Base-by-base conservation (phyloP, 2,888 invertebrate genomes). In the Lobophora halterata region DNA sequence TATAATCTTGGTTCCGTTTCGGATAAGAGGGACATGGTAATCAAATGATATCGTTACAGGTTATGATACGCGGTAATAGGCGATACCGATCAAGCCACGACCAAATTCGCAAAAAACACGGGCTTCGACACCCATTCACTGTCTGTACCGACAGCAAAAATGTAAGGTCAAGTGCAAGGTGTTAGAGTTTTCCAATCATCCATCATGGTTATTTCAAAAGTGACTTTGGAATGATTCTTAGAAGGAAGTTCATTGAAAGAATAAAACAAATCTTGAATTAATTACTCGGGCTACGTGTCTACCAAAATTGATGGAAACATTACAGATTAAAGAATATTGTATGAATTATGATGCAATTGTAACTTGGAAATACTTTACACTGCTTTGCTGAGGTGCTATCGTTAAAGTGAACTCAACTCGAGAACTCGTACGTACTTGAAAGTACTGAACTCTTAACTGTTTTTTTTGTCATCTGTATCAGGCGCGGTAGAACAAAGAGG, bases 71-170 rank as follows among this genome's bases (percentile, higher is more conserved):
- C 63, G 47, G 71, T 77, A 75, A 79, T 71, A 76, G 72, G 70
- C 65, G 71, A 68, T 65, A 63, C 66, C 56, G 69, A 70, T 71
- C 63, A 63, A 63, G 61, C 64, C 58, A 57, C 62, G 58, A 59
- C 71, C 70, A 52, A 77, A 78, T 77, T 76, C 68, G 69, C 72
- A 79, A 79, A 78, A 79, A 79, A 77, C 33, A 26, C 62, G 52
- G 60, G 52, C 61, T 57, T 67, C 61, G 48, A 64, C 67, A 63
- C 61, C 58, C 65, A 66, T 67, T 61, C 59, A 57, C 52, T 49
- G 46, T 41, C 32, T 47, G 61, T 71, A 73, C 49, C 41, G 70
- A 58, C 53, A 55, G 56, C 55, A 61, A 37, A 45, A 51, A 47
- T 23, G 10, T 13, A 3, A 26, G 26, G 26, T 35, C 30, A 35